These are phyloP conservation scores for Suncus etruscus DNA, from an alignment of 2,113 vertebrate genomes.

Conservation along the genomic window DNA sequence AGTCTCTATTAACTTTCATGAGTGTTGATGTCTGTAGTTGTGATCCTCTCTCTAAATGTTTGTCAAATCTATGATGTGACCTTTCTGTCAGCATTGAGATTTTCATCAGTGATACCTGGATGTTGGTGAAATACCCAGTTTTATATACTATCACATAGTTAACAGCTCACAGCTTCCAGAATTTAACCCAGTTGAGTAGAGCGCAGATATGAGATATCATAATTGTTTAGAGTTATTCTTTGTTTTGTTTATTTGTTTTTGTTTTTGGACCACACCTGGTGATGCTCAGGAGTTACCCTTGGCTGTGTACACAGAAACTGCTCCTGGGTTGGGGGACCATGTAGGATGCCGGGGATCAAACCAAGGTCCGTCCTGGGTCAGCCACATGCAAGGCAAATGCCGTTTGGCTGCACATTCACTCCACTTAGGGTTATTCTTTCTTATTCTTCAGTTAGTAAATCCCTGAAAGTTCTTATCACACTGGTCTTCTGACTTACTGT, in stretches of 20 bases:
- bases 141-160: not conserved
- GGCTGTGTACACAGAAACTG: too few relatives aligned
- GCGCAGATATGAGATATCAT: not conserved
- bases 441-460: not conserved
- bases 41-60: not conserved
- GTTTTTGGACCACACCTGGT: too few relatives aligned
- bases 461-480: conserved; percentile 28
- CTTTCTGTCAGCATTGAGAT: conserved; percentile 18
- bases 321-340: too few relatives aligned
- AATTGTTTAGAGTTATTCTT: not conserved
- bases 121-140: not conserved
- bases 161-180: not conserved
- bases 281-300: too few relatives aligned
- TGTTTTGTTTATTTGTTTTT: not conserved
- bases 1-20: not conserved
- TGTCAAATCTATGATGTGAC: conserved; percentile 20
- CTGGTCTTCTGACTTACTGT: conserved; percentile 26
- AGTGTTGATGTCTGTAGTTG: not conserved
- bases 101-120: conserved; percentile 24
- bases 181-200: not conserved
- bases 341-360: too few relatives aligned
- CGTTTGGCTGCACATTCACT: too few relatives aligned
- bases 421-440: not conserved
- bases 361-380: too few relatives aligned
- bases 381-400: too few relatives aligned